Conservation (phyloP, 2,797 vertebrate species). For the Lophura swinhoii region DNA sequence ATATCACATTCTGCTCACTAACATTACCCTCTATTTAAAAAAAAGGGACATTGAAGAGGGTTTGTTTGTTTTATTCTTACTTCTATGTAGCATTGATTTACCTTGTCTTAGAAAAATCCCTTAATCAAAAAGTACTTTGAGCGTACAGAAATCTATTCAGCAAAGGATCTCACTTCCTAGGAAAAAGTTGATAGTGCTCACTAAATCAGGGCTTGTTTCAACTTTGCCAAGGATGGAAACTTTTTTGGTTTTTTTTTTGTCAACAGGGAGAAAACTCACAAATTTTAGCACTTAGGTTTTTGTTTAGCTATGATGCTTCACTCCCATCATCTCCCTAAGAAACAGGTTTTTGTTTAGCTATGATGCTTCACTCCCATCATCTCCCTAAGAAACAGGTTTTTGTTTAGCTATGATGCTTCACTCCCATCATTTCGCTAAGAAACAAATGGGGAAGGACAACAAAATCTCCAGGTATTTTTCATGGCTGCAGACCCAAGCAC, state of each 20-base stretch:
- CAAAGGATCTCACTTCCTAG: neutral
- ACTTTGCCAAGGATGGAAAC: neutral
- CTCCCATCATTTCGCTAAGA: neutral
- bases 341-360: neutral
- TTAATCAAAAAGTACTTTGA: neutral
- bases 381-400: neutral
- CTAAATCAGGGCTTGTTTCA: neutral
- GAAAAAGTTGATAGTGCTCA: neutral
- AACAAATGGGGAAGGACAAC: neutral
- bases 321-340: neutral
- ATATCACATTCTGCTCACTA: neutral
- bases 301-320: neutral
- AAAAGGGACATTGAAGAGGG: neutral
- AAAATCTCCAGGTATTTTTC: neutral
- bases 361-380: neutral
- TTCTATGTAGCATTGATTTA: constrained; percentile 5
- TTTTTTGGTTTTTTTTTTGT: neutral
- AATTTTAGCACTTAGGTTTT: neutral
- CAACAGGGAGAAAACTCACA: neutral
- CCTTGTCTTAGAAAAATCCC: constrained; percentile 1
- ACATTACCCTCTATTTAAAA: neutral
- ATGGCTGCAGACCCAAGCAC: neutral
- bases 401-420: neutral
- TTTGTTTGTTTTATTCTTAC: constrained; percentile 15
- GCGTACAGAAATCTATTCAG: neutral